Percentiles rank a stretch among this genome's conserved stretches.
Conservation (phyloP, 1,140 invertebrate species). For the Drosophila prosaltans region DNA sequence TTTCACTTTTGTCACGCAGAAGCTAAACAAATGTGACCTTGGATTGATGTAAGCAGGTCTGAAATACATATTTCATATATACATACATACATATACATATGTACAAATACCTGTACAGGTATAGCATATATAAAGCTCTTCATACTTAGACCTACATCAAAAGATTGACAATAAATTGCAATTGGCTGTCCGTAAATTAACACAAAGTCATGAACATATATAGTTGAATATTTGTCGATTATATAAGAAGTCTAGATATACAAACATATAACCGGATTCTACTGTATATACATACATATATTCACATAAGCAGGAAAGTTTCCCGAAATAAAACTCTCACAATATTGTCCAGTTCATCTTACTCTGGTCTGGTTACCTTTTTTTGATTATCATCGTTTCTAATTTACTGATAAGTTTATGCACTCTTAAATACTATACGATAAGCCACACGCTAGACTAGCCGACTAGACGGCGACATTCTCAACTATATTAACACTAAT, state of each 20-base stretch:
- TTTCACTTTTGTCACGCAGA: constrained; percentile 68
- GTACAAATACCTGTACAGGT: constrained; percentile 2
- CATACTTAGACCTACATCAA: too few relatives aligned
- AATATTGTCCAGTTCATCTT: constrained; percentile 19
- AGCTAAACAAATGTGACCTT: constrained; percentile 44
- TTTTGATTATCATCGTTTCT: constrained; percentile 8
- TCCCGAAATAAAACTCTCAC: too few relatives aligned
- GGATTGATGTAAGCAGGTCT: constrained; percentile 26
- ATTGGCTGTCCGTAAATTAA: constrained; percentile 39
- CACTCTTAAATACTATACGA: constrained; percentile 41
- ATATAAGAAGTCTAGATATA: constrained; percentile 51
- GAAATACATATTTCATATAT: constrained; percentile 5
- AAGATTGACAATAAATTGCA: constrained; percentile 21
- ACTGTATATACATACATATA: neutral
- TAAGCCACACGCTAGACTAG: constrained; percentile 52
- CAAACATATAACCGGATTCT: neutral
- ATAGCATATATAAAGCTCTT: constrained; percentile 28
- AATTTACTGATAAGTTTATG: constrained; percentile 23
- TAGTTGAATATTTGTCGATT: constrained; percentile 37
- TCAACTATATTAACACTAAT: constrained; percentile 32
- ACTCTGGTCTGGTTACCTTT: constrained; percentile 31
- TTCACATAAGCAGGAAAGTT: neutral
- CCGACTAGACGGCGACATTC: constrained; percentile 51
- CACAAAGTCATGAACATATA: constrained; percentile 33
- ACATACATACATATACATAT: constrained; percentile 19